Evolutionary conservation across 2,113 vertebrate genomes (phyloP).

Genomic region (Tyrannus savana): DNA sequence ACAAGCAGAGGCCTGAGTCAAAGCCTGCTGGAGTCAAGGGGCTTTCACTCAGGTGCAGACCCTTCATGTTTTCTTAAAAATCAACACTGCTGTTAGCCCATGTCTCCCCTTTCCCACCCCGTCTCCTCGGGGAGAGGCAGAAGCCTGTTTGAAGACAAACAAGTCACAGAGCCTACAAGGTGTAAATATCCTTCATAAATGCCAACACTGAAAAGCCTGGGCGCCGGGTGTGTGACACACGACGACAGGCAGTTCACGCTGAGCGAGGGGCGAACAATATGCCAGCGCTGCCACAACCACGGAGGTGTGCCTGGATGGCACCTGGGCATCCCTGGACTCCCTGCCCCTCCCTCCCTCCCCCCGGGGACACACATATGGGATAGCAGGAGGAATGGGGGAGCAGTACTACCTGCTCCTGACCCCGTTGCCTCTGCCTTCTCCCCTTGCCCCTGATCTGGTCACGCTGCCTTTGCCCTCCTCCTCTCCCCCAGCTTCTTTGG

Average conservation of each 20-base stretch:
- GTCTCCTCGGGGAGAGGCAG: not conserved
- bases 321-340: not conserved
- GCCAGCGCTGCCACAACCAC: not conserved
- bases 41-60: not conserved
- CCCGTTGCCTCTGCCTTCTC: not conserved
- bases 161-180: not conserved
- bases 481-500: constrained; percentile 79
- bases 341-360: fast-evolving
- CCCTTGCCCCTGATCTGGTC: constrained; percentile 5
- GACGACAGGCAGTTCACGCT: constrained; percentile 23
- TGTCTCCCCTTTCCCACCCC: not conserved
- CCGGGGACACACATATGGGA: fast-evolving
- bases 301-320: not conserved
- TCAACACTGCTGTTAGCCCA: not conserved
- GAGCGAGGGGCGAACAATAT: not conserved
- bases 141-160: constrained; percentile 39
- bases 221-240: not conserved
- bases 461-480: constrained; percentile 66
- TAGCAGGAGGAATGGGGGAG: not conserved
- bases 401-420: fast-evolving
- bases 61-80: not conserved
- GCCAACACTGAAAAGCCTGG: not conserved
- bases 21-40: not conserved
- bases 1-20: not conserved
- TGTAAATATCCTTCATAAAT: constrained; percentile 35